Conservation (phyloP, 1,140 invertebrate genomes). For the Anastatus disparis region DNA sequence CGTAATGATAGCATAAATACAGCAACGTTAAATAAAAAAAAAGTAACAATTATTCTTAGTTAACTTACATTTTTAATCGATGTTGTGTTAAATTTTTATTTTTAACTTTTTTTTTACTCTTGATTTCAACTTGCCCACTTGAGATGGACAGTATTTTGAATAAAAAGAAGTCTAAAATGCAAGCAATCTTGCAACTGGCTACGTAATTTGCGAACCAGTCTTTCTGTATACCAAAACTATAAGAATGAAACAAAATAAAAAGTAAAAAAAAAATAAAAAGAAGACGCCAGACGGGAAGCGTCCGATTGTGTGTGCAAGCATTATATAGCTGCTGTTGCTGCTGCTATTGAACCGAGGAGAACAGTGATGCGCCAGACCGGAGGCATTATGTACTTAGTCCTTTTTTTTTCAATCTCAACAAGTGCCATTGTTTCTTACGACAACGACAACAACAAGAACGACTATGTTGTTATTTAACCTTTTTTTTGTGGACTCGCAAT, state of each 20-base stretch:
- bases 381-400: slow-evolving; percentile 20
- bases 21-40: no score
- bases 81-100: no score
- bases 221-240: neutral
- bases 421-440: slow-evolving; percentile 37
- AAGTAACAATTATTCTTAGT: no score
- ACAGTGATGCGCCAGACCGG: slow-evolving; percentile 10
- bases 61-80: no score
- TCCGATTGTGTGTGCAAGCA: slow-evolving; percentile 5
- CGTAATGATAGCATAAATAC: no score
- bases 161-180: neutral
- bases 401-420: slow-evolving; percentile 19
- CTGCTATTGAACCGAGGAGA: slow-evolving; percentile 12
- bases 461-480: neutral
- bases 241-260: no score
- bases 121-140: no score
- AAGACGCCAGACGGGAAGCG: slow-evolving; percentile 36
- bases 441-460: neutral
- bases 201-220: neutral
- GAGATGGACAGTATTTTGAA: no score
- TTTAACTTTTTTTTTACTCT: no score
- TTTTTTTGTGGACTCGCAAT: neutral
- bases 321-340: neutral
- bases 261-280: neutral
- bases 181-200: neutral